Evolutionary conservation across 1,140 invertebrate species (phyloP).

Genomic region (Dendrolimus kikuchii): DNA sequence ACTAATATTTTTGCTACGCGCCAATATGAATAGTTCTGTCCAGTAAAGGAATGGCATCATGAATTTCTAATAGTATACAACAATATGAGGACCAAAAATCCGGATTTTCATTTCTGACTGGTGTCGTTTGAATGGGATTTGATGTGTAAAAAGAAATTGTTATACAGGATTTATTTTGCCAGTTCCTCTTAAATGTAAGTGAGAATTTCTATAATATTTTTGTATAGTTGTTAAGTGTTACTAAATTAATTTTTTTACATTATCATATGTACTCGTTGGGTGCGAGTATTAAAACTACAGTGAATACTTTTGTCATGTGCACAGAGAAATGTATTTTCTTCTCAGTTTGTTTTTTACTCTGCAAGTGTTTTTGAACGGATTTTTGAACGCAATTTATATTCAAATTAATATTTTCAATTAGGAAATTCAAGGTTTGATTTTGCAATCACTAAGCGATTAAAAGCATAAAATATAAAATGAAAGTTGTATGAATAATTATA

Average conservation of each 20-base stretch:
- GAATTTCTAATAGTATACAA: constrained; percentile 36
- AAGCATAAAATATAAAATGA: no score
- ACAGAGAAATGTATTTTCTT: constrained; percentile 20
- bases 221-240: constrained; percentile 60
- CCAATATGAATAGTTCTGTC: constrained; percentile 44
- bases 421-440: no score
- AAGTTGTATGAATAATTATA: no score
- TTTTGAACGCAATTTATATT: no score
- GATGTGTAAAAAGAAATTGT: constrained; percentile 16
- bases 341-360: constrained; percentile 23
- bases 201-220: constrained; percentile 71
- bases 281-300: constrained; percentile 47
- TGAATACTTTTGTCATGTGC: constrained; percentile 9
- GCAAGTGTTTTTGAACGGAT: not conserved
- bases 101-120: constrained; percentile 44
- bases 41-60: constrained; percentile 63
- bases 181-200: constrained; percentile 71
- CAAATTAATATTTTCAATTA: no score
- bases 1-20: constrained; percentile 69
- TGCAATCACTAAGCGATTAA: no score
- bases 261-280: constrained; percentile 35
- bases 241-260: constrained; percentile 61
- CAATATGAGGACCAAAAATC: constrained; percentile 56
- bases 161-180: constrained; percentile 70
- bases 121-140: constrained; percentile 17